A percentile compares a stretch with the other conserved stretches of the same genome.
Evolutionary conservation across 2,888 invertebrate species (phyloP).

Genomic region (Diarsia mendica): DNA sequence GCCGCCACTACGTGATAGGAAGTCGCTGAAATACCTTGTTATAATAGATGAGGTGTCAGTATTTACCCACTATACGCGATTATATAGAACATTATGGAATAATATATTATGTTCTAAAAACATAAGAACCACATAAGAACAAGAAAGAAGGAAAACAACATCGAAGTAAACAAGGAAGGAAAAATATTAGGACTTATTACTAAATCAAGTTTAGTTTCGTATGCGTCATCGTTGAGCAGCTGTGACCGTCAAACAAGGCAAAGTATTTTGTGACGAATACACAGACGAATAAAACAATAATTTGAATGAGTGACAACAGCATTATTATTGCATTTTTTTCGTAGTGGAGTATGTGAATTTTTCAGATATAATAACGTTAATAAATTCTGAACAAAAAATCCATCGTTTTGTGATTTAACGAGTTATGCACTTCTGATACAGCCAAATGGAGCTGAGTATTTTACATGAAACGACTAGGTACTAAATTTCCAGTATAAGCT

Average conservation of each 20-base stretch:
- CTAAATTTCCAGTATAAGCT: no score
- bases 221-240: not conserved
- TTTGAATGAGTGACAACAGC: not conserved
- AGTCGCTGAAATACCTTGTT: not conserved
- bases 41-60: not conserved
- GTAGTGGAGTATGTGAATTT: not conserved
- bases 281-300: not conserved
- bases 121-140: not conserved
- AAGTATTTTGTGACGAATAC: not conserved
- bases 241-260: not conserved
- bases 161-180: constrained; percentile 2
- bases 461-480: no score
- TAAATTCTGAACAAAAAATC: not conserved
- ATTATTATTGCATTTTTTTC: not conserved
- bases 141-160: not conserved
- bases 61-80: not conserved
- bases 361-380: not conserved
- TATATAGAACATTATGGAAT: not conserved
- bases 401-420: not conserved
- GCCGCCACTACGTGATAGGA: not conserved
- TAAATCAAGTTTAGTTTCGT: not conserved
- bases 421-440: not conserved
- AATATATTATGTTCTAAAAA: no score
- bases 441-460: no score
- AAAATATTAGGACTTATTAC: not conserved